Evolutionary conservation across 1,140 invertebrate genomes (phyloP).

Genomic region (Apis cerana): DNA sequence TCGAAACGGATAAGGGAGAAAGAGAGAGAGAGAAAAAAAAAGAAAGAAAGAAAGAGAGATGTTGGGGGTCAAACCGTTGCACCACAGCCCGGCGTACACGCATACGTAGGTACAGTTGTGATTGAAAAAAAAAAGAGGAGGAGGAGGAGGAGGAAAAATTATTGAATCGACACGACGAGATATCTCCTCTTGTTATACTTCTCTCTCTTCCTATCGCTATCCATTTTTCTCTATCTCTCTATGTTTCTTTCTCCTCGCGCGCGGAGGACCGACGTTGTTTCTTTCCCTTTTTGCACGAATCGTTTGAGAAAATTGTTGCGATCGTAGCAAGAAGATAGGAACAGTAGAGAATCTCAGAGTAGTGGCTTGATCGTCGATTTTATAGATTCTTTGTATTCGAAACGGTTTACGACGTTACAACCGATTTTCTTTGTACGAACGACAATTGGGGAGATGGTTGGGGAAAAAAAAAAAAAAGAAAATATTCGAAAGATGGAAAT

Average conservation of each 20-base stretch:
- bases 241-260: conserved; percentile 27
- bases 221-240: conserved; percentile 13
- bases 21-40: neutral
- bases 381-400: conserved; percentile 2
- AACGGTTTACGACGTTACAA: neutral
- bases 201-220: conserved; percentile 25
- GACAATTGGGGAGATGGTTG: neutral
- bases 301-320: conserved; percentile 24
- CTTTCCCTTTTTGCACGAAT: conserved; percentile 40
- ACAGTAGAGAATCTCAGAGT: neutral
- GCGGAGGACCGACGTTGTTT: neutral
- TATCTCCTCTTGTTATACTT: conserved; percentile 1
- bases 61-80: neutral
- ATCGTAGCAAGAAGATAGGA: conserved; percentile 11
- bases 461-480: neutral
- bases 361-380: conserved; percentile 3
- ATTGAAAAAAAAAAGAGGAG: too few species aligned
- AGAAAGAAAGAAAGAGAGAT: conserved; percentile 8
- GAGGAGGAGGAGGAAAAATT: too few species aligned
- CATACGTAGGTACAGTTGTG: conserved; percentile 45
- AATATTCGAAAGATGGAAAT: neutral
- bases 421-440: conserved; percentile 11
- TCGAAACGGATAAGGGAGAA: neutral
- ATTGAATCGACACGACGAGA: neutral
- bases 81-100: conserved; percentile 44